A percentile compares a stretch with the other conserved stretches of the same genome.
phyloP scores from a whole-genome alignment of 2,888 invertebrate species.

The Brachyopa scutellaris region DNA sequence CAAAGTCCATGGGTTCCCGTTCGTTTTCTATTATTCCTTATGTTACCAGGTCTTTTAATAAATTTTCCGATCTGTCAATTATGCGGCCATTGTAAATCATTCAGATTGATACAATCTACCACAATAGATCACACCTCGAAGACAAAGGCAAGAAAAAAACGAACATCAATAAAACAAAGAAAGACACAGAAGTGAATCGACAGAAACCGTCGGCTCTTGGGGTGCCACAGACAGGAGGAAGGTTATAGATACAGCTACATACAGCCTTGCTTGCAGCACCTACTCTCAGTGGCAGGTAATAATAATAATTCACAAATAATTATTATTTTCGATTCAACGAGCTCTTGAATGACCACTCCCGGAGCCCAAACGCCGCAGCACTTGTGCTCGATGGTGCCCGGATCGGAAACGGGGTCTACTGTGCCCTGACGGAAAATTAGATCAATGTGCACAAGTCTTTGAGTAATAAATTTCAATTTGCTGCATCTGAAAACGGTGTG shows the following conservation, averaged over 20 bases:
- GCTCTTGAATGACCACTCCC: conserved; percentile 27
- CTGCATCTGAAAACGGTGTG: conserved; percentile 53
- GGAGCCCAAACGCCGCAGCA: background rate
- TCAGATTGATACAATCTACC: conserved; percentile 73
- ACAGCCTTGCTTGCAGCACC: conserved; percentile 35
- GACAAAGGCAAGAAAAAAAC: conserved; percentile 45
- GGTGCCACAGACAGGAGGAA: conserved; percentile 24
- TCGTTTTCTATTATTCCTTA: conserved; percentile 44
- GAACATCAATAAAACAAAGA: conserved; percentile 39
- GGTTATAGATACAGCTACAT: conserved; percentile 42
- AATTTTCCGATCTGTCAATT: conserved; percentile 75
- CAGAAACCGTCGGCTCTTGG: conserved; percentile 5
- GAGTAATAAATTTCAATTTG: conserved; percentile 67
- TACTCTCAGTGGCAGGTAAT: conserved; percentile 60
- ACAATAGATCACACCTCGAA: conserved; percentile 73
- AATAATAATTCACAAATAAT: conserved; percentile 71
- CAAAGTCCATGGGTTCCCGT: background rate
- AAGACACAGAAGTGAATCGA: conserved; percentile 51
- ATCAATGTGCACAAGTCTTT: conserved; percentile 60
- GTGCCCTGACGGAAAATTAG: conserved; percentile 52
- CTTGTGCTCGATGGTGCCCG: conserved; percentile 17
- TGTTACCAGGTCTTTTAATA: conserved; percentile 69
- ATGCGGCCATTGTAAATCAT: conserved; percentile 75
- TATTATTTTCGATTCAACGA: conserved; percentile 62
- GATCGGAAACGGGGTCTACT: conserved; percentile 13